Evolutionary conservation across 2,797 vertebrate genomes (phyloP).

Genomic region (Lagorchestes hirsutus): DNA sequence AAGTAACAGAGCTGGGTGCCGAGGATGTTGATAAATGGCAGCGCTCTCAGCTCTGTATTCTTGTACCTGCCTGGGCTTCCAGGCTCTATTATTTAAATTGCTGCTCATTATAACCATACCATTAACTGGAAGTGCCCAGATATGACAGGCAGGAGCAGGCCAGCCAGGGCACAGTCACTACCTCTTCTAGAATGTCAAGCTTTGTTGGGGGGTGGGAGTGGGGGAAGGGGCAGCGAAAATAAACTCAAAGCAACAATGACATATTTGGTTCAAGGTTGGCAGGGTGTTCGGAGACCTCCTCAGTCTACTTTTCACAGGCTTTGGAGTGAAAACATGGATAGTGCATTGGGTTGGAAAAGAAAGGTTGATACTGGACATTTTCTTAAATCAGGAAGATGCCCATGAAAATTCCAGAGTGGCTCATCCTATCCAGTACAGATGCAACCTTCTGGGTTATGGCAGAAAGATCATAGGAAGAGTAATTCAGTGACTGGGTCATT

Average conservation of each 20-base stretch:
- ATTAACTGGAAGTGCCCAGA: conserved; percentile 73
- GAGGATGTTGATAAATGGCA: conserved; percentile 75
- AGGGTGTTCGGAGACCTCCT: conserved; percentile 4
- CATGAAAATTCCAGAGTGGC: background rate
- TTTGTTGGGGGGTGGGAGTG: conserved; percentile 19
- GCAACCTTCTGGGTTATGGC: background rate
- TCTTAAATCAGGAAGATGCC: conserved; percentile 17
- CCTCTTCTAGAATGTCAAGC: conserved; percentile 20
- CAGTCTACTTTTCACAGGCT: background rate
- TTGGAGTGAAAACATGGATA: conserved; percentile 47
- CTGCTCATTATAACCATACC: conserved; percentile 75
- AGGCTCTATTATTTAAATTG: conserved; percentile 81
- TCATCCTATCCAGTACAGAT: conserved; percentile 46
- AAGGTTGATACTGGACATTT: conserved; percentile 38
- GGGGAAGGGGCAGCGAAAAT: conserved; percentile 18
- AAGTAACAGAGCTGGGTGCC: conserved; percentile 75
- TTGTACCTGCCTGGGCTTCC: conserved; percentile 71
- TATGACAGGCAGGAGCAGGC: conserved; percentile 51
- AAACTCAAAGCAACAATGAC: background rate
- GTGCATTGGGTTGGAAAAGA: conserved; percentile 22
- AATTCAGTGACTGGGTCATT: background rate
- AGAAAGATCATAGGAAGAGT: background rate
- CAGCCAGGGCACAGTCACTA: conserved; percentile 39
- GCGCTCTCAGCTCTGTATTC: conserved; percentile 73
- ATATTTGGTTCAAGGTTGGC: conserved; percentile 37